These are phyloP conservation scores for Leguminivora glycinivorella DNA, from an alignment of 1,140 invertebrate species.

Conservation along the genomic window DNA sequence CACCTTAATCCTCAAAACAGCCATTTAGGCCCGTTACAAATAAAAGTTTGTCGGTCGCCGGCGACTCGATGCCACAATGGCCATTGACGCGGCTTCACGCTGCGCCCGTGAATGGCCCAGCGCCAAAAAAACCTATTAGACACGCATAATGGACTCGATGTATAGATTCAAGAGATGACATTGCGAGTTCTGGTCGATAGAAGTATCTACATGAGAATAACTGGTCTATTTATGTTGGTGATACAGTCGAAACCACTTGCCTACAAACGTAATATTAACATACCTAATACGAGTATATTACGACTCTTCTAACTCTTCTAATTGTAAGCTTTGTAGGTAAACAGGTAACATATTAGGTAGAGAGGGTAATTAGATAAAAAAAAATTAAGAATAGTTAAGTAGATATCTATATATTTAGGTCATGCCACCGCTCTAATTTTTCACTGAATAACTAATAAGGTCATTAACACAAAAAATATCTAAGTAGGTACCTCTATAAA, in stretches of 20 bases:
- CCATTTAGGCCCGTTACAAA: constrained; percentile 75
- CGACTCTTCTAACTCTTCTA: no score
- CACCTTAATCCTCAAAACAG: constrained; percentile 75
- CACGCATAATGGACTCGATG: constrained; percentile 70
- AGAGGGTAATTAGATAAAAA: no score
- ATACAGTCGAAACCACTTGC: not conserved
- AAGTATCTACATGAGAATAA: constrained; percentile 1
- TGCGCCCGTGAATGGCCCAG: constrained; percentile 70
- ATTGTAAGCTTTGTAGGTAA: not conserved
- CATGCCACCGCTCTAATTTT: no score
- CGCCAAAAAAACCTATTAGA: constrained; percentile 77
- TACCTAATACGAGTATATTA: not conserved
- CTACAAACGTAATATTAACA: not conserved
- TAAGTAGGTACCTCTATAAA: no score
- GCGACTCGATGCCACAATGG: constrained; percentile 65
- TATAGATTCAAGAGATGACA: constrained; percentile 46
- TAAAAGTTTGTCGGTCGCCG: constrained; percentile 71
- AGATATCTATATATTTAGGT: no score
- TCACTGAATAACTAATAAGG: no score
- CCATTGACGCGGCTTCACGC: constrained; percentile 72
- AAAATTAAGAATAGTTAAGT: no score
- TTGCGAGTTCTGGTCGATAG: constrained; percentile 24
- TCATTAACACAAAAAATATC: no score
- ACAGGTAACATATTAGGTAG: no score
- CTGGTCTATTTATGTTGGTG: constrained; percentile 5